Evolutionary conservation across 1,140 invertebrate species (phyloP), one percentile per base, ranked within the genome.

Genomic region (Lineus longissimus): DNA sequence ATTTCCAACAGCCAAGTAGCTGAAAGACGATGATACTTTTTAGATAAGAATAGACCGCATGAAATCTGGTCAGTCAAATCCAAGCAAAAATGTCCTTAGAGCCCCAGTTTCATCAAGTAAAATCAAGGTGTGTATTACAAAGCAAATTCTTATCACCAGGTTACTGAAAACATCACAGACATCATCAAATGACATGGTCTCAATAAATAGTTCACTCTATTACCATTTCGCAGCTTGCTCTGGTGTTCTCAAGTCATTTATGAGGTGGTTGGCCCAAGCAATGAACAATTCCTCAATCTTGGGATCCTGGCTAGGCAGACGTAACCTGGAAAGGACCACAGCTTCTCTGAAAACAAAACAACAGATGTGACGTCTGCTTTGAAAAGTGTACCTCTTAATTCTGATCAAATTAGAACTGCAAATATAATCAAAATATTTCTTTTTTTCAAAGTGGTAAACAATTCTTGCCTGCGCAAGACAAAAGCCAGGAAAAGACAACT

Each of bases 201-300:
- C 11, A 17, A 55, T 19, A 2, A 25, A 23, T n/a, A n/a, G n/a
- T n/a, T n/a, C n/a, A n/a, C n/a, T 11, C 9, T 4, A 25, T 86
- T 77, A 88, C 86, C 87, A 88, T 75, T 86, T 85, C 15, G 85
- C 85, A 23, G 86, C 87, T 51, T 85, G 79, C 73, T 87, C 85
- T 61, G 84, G 85, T 40, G 82, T 73, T 2, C 86, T 86, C 6
- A n/a, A 4, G 59, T 77, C 77, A 51, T 69, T 70, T 2, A 73
- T 62, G 2, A 79, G 73, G 64, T 76, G 70, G 29, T 78, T 70
- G 1, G 83, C 83, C 87, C 87, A 89, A 6, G 84, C 72, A 15
- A 71, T 55, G 27, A 87, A 73, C 47, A 88, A 76, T 47, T 82
- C 73, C 6, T 74, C 75, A 4, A 87, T 66, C 17, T 84, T 67